Base-by-base conservation (phyloP, 2,113 vertebrate species). In the Alosa alosa region DNA sequence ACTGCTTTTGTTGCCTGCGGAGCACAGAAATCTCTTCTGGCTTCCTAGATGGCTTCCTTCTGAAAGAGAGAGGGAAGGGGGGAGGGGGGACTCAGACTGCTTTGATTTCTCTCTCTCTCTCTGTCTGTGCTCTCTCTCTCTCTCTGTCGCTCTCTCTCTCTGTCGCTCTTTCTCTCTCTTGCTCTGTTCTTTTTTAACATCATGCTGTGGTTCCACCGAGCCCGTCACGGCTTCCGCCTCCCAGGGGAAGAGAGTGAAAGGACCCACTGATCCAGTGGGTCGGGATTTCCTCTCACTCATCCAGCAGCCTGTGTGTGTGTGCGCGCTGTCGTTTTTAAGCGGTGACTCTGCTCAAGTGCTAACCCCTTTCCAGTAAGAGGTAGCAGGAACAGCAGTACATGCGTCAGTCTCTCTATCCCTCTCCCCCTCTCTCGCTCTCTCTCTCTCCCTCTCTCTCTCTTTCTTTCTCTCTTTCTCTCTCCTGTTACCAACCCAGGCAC, bases 121-220 rank as follows among this genome's bases (percentile, higher is more conserved):
- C 18, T 60, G n/a, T n/a, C n/a, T n/a, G n/a, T n/a, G n/a, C n/a
- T n/a, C n/a, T n/a, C n/a, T n/a, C n/a, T n/a, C n/a, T n/a, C 50
- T 52, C 50, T 52, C 17, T 52, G 10, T 1, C 6, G 9, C 50
- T 52, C 17, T 52, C 2, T 0, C 17, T 52, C 3, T 52, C 50
- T 52, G 9, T 52, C 50, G 9, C 17, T 52, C 50, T 57, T 57
- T n/a, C 50, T 55, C 52, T 52, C 50, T 52, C 50, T n/a, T n/a
- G 6, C n/a, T 6, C 22, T 64, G 1, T n/a, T 60, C 57, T 60
- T n/a, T 64, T 25, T 64, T n/a, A n/a, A 7, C 84, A 90, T 94
- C 92, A 91, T 88, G 92, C 92, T 89, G 92, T 83, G 72, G 87
- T 93, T 93, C 92, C 92, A 88, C 89, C 92, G 90, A 64, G 81